A percentile compares a stretch with the other conserved stretches of the same genome.
Evolutionary conservation across 2,113 vertebrate genomes (phyloP).

Genomic region (Calidris pugnax): DNA sequence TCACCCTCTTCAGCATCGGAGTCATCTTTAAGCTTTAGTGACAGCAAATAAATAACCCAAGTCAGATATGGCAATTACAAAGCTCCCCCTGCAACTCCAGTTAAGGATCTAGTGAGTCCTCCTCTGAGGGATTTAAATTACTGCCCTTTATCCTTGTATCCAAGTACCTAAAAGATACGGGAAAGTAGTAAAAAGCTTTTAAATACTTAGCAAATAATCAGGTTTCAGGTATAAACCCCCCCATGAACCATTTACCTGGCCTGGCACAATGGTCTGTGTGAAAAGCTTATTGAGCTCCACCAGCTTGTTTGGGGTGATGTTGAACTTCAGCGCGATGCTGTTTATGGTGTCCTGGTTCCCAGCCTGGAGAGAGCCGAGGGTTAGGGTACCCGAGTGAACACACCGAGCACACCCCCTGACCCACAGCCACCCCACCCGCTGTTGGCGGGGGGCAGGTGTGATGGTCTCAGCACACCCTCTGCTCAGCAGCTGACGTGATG

Average conservation of each 20-base stretch:
- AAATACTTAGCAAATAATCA: neutral
- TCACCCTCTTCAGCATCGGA: neutral
- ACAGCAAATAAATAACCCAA: neutral
- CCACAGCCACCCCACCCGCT: neutral
- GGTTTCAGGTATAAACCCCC: neutral
- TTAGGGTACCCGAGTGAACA: neutral
- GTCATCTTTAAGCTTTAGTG: neutral
- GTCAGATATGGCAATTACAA: neutral
- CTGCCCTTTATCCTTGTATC: neutral
- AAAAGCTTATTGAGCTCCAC: conserved; percentile 96
- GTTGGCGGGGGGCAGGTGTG: neutral
- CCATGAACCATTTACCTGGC: conserved; percentile 82
- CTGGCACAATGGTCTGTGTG: conserved; percentile 89
- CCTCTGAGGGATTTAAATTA: neutral
- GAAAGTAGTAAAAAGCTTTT: neutral
- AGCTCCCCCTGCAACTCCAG: neutral
- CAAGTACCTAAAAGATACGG: neutral
- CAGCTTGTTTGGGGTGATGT: conserved; percentile 94
- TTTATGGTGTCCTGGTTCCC: conserved; percentile 89
- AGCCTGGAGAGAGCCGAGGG: conserved; percentile 77
- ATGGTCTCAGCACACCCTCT: neutral
- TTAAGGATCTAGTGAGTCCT: neutral
- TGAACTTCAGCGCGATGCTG: conserved; percentile 94
- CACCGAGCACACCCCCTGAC: neutral
- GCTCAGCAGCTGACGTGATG: neutral